Percentiles rank a stretch among this genome's conserved stretches.
These are phyloP conservation scores for Paracyclopina nana DNA, from an alignment of 1,140 invertebrate genomes.

Conservation along the genomic window DNA sequence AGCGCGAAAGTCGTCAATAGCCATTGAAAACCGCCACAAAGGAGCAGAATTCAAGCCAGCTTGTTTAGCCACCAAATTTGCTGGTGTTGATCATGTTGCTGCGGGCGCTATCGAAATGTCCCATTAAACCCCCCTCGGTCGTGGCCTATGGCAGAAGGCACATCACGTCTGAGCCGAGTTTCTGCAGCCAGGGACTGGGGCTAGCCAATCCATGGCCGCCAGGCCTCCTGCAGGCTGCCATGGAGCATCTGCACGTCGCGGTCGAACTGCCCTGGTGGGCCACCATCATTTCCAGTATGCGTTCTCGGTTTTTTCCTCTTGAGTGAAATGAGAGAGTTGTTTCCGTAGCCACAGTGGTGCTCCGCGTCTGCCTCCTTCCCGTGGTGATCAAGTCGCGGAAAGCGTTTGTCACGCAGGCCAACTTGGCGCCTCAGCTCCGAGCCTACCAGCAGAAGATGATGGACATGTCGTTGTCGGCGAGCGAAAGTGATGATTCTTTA, in stretches of 20 bases:
- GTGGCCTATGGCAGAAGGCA: too few species aligned
- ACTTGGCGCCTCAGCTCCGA: neutral
- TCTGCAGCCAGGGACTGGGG: constrained; percentile 55
- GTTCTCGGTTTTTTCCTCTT: neutral
- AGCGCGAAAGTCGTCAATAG: too few species aligned
- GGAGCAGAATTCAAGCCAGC: too few species aligned
- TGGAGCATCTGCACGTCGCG: constrained; percentile 59
- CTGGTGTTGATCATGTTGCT: too few species aligned
- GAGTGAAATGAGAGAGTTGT: neutral
- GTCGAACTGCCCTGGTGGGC: constrained; percentile 72
- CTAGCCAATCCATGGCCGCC: constrained; percentile 52
- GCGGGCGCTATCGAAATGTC: too few species aligned
- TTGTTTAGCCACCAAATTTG: too few species aligned
- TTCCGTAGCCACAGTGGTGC: neutral
- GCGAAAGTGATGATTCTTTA: neutral
- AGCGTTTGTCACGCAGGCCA: neutral
- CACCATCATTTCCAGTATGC: constrained; percentile 46
- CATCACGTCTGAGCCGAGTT: neutral
- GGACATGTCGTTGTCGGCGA: neutral
- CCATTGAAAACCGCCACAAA: too few species aligned
- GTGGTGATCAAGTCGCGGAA: constrained; percentile 6
- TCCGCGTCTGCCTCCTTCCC: neutral
- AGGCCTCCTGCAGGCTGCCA: constrained; percentile 50
- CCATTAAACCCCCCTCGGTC: too few species aligned
- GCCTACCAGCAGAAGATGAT: neutral